Evolutionary conservation across 2,113 vertebrate genomes (phyloP), one percentile per base, ranked within the genome.

Genomic region (Sisor rabdophorus): DNA sequence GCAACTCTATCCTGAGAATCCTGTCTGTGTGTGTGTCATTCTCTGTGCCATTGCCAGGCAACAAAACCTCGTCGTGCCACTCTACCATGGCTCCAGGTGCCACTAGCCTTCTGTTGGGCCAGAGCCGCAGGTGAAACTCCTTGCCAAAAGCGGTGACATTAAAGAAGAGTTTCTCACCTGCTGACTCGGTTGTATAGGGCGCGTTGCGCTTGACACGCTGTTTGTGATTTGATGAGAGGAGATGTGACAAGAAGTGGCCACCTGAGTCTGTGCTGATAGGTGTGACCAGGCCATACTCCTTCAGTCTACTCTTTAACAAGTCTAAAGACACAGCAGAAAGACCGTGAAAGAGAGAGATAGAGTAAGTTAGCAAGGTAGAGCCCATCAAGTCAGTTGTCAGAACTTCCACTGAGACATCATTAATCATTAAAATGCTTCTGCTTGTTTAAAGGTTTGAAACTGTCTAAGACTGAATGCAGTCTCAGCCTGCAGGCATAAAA

Each of bases 81-180:
- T 99, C 96, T 84, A 97, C 91, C 47, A 94, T 88, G 0, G 96
- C 96, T 0, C 91, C 88, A 0, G 95, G 96, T 10, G 96, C 95
- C 82, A 99, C 86, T 7, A 99, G 80, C 0, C 86, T 88, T 2
- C 77, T 81, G 79, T 98, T 99, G 28, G 93, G 95, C 2, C 80
- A 90, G 63, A 99, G 89, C 0, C 95, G 89, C 15, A 99, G 94
- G 54, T 98, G 97, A 86, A 98, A 96, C 74, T 96, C 93, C 87
- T 90, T 93, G 26, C 95, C 97, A 0, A 99, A 98, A 1, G 93
- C 96, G 0, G 93, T 93, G 84, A 99, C 79, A 0, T 99, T 99
- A 82, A 98, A 99, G 79, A 95, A 99, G 0, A 98, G 89, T 19
- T 81, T 79, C 50, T 87, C 78, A 11, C 13, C 56, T 15, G 40